Evolutionary conservation across 2,113 vertebrate genomes (phyloP).

Genomic region (Silurus asotus): DNA sequence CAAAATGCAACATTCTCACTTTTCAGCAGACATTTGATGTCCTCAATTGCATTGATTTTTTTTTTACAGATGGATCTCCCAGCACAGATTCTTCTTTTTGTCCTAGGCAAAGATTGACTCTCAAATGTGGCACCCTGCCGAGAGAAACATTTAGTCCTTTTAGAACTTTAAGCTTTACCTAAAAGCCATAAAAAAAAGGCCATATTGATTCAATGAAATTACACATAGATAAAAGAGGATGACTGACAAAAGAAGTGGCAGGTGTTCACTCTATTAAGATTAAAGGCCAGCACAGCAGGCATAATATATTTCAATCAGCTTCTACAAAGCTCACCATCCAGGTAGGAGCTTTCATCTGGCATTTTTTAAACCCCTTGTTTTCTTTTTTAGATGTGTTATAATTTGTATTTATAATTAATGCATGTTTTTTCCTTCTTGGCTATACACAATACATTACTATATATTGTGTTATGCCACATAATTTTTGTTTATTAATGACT

Average conservation of each 20-base stretch:
- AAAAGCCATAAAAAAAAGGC: background rate
- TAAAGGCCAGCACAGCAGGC: background rate
- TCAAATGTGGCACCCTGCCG: background rate
- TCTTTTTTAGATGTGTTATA: conserved; percentile 9
- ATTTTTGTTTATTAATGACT: no score
- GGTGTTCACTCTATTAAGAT: background rate
- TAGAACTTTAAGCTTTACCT: background rate
- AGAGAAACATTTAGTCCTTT: background rate
- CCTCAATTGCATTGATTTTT: background rate
- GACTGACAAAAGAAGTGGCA: background rate
- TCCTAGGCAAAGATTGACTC: background rate
- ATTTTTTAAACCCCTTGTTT: background rate
- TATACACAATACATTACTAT: background rate
- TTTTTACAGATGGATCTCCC: background rate
- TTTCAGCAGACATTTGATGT: background rate
- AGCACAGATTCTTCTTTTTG: background rate
- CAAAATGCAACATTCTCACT: background rate
- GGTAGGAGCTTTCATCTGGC: background rate
- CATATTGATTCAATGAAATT: conserved; percentile 17
- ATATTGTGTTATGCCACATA: background rate
- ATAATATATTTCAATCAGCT: background rate
- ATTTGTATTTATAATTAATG: conserved; percentile 26
- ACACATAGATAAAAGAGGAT: background rate
- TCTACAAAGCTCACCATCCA: background rate
- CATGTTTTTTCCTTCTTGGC: conserved; percentile 18